Percentiles rank a stretch among this genome's conserved stretches.
These are phyloP conservation scores for Stomatorhinus ivindoensis DNA, from an alignment of 2,113 vertebrate genomes.

Conservation along the genomic window DNA sequence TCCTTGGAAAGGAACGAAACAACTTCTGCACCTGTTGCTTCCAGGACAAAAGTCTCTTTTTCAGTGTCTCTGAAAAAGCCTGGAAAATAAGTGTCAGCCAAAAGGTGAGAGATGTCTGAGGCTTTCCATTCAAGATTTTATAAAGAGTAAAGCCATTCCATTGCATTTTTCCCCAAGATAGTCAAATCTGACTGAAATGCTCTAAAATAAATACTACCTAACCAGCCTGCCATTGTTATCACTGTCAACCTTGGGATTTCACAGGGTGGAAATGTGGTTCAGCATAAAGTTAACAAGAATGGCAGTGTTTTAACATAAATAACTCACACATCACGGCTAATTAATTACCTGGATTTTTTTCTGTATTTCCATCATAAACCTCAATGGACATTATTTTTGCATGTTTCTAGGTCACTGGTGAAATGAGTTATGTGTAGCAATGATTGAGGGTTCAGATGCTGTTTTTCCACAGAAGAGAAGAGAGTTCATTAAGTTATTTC, in stretches of 20 bases:
- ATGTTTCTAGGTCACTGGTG: background rate
- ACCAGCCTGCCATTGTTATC: background rate
- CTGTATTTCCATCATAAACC: background rate
- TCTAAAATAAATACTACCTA: background rate
- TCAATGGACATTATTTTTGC: background rate
- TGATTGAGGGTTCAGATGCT: background rate
- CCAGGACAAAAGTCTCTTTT: conserved; percentile 98
- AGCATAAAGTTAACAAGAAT: background rate
- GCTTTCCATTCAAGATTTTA: background rate
- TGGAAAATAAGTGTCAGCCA: conserved; percentile 36
- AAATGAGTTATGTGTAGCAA: background rate
- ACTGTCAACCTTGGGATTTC: background rate
- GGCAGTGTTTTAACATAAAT: background rate
- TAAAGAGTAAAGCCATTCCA: background rate
- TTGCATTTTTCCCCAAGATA: background rate
- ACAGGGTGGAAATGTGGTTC: background rate
- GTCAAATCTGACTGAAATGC: background rate
- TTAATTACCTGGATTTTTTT: background rate
- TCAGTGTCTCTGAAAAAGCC: conserved; percentile 96
- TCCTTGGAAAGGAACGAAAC: conserved; percentile 95
- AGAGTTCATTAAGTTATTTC: background rate
- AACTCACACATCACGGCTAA: background rate
- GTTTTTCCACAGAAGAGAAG: background rate
- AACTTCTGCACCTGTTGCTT: conserved; percentile 99
- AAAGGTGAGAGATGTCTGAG: background rate